Conservation (phyloP, 2,888 invertebrate genomes). For the Drosophila cognata region DNA sequence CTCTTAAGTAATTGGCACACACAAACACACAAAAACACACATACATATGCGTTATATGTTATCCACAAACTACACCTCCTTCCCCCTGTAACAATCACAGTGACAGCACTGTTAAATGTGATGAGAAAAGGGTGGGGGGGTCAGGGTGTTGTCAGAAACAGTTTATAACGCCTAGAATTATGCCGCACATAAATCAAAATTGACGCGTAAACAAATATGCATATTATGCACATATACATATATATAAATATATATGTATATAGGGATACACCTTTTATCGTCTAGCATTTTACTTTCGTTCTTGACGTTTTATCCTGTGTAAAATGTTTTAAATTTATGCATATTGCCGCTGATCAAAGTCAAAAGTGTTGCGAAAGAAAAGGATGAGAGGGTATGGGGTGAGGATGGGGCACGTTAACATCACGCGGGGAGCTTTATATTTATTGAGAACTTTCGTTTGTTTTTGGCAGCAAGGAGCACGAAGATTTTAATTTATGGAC, state of each 20-base stretch:
- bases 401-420: not conserved
- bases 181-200: conserved; percentile 79
- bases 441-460: conserved; percentile 30
- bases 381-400: not conserved
- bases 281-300: not conserved
- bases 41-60: conserved; percentile 31
- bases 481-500: conserved; percentile 53
- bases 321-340: conserved; percentile 59
- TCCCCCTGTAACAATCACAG: not conserved
- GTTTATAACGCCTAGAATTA: conserved; percentile 77
- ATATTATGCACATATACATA: not conserved
- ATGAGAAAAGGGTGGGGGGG: not conserved
- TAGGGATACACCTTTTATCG: not conserved
- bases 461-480: conserved; percentile 32
- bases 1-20: conserved; percentile 42
- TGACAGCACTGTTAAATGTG: conserved; percentile 32
- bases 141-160: conserved; percentile 69
- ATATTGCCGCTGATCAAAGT: conserved; percentile 62
- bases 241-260: not conserved
- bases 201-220: conserved; percentile 71
- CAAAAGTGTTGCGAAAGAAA: not conserved
- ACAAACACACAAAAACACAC: conserved; percentile 23
- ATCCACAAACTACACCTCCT: conserved; percentile 6
- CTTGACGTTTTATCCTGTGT: conserved; percentile 31
- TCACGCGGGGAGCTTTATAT: not conserved